phyloP scores from a whole-genome alignment of 2,113 vertebrate species.

The Onychostruthus taczanowskii region DNA sequence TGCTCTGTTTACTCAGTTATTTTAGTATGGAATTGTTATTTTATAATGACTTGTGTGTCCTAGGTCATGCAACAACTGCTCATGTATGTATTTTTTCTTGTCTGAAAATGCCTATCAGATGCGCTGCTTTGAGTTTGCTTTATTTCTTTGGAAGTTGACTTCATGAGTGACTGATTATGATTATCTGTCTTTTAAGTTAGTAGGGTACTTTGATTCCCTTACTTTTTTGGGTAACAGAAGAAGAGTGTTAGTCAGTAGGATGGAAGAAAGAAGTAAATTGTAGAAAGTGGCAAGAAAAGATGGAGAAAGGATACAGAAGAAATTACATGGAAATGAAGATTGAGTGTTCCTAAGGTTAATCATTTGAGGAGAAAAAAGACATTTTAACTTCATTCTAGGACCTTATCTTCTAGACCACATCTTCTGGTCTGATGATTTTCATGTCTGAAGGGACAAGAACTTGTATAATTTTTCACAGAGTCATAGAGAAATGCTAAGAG shows the following conservation, averaged over 20 bases:
- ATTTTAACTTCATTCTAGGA: neutral
- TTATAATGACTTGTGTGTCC: neutral
- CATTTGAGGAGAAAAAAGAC: rapidly evolving
- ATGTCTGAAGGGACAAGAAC: neutral
- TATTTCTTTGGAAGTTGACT: neutral
- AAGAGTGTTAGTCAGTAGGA: neutral
- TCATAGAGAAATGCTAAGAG: neutral
- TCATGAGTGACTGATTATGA: neutral
- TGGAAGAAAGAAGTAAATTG: neutral
- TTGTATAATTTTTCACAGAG: neutral
- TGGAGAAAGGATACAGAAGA: neutral
- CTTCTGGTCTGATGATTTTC: neutral
- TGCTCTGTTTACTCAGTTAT: neutral
- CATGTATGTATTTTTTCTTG: neutral
- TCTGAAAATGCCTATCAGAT: neutral
- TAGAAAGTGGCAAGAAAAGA: neutral
- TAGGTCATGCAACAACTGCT: neutral
- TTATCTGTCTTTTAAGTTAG: neutral
- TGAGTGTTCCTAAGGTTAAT: neutral
- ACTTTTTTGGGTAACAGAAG: neutral
- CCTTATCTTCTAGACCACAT: neutral
- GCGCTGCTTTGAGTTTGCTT: neutral
- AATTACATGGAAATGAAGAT: neutral
- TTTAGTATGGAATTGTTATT: neutral
- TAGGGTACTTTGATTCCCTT: neutral